Base-by-base conservation (phyloP, 1,140 invertebrate genomes). In the Dinothrombium tinctorium region DNA sequence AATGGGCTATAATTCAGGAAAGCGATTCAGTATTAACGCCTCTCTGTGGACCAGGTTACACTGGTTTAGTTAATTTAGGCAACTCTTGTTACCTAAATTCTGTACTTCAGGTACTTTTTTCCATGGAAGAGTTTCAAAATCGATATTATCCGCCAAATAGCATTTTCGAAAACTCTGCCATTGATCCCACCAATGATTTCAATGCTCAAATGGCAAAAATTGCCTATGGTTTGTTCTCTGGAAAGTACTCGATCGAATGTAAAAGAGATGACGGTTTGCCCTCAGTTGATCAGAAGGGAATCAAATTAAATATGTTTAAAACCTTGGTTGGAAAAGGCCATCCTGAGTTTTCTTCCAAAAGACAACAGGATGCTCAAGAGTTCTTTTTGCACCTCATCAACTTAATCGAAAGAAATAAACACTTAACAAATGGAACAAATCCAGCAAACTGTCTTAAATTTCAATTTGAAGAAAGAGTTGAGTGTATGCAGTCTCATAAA, bases 21-120 rank as follows among this genome's bases (percentile, higher is more conserved):
- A 71, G 76, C 12, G 75, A 78, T 9, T 77, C 73, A 46, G 69
- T 80, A 47, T 59, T 98, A 35, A 69, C 72, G 44, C 84, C 86
- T 0, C 53, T 92, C 29, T 79, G 75, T 58, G 94, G 92, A 0
- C 74, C 89, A 4, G 83, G 84, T 1, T 83, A 78, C 48, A 95
- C 89, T 1, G 90, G 90, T 7, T 69, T 98, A 54, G 69, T 70
- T 15, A 96, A 96, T 65, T 66, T 96, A 40, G 74, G 74, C 42
- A 98, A 95, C 61, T 87, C 86, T 1, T 99, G 94, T 61, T 99
- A 99, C 54, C 69, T 99, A 37, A 99, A 98, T 61, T 89, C 84
- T 47, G 73, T 90, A 12, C 74, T 92, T 66, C 69, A 81, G 65
- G 74, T 89, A 37, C 56, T 95, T 22, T 92, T 90, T 53, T 70